Percentiles rank a stretch among this genome's conserved stretches.
Conservation (phyloP, 2,888 invertebrate species). For the Entomobrya proxima region DNA sequence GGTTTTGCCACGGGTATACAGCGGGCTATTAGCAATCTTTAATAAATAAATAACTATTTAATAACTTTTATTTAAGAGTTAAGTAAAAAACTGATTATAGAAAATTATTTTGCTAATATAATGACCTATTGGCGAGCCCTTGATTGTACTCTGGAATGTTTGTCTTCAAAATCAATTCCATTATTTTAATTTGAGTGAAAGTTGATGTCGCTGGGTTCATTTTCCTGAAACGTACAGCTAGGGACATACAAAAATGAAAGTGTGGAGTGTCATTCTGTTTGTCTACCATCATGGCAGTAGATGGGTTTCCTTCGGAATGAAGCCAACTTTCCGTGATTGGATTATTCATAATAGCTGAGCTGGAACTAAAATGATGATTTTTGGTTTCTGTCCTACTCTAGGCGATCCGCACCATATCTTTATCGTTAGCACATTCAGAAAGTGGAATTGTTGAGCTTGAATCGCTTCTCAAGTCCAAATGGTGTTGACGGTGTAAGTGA, state of each 20-base stretch:
- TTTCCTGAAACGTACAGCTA: slow-evolving; percentile 20
- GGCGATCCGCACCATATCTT: not conserved
- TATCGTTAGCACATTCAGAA: not conserved
- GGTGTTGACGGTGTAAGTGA: not conserved
- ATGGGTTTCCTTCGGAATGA: not conserved
- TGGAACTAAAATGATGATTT: not conserved
- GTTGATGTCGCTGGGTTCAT: slow-evolving; percentile 18
- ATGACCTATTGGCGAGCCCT: no score
- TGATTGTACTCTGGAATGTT: slow-evolving; percentile 22
- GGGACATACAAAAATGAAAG: slow-evolving; percentile 46
- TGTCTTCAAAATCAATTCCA: slow-evolving; percentile 37
- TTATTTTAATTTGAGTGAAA: slow-evolving; percentile 41
- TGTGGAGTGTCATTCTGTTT: slow-evolving; percentile 14
- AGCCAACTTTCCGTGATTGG: not conserved
- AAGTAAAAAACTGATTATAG: not conserved
- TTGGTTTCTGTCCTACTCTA: not conserved
- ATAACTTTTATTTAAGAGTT: not conserved
- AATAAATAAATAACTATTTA: no score
- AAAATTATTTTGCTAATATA: not conserved
- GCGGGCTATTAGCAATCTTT: no score
- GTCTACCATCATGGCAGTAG: not conserved
- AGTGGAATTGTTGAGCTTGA: not conserved
- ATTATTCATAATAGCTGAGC: not conserved
- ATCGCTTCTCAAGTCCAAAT: not conserved
- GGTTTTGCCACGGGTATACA: no score